These are phyloP conservation scores for Caenorhabditis auriculariae DNA, from an alignment of 2,888 invertebrate genomes.

Conservation along the genomic window DNA sequence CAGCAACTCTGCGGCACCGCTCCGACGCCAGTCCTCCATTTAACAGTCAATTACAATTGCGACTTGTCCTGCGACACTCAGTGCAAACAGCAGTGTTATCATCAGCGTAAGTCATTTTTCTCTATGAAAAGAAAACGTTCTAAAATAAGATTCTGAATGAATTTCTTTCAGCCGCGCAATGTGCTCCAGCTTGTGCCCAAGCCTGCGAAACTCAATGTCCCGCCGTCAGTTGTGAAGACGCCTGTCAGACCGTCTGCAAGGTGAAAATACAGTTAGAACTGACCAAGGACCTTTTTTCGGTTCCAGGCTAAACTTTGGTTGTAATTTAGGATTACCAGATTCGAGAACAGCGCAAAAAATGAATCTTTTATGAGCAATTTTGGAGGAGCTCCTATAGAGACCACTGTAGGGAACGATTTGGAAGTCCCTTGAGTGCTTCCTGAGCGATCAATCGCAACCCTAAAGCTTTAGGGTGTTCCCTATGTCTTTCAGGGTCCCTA, in stretches of 20 bases:
- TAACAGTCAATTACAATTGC: conserved; percentile 37
- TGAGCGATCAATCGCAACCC: too few species aligned
- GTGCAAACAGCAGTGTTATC: conserved; percentile 37
- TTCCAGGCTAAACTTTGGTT: too few species aligned
- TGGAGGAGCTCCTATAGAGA: too few species aligned
- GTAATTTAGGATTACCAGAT: too few species aligned
- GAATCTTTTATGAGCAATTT: too few species aligned
- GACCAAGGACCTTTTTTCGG: too few species aligned
- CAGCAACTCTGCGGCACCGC: conserved; percentile 37
- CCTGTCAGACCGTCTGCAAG: conserved; percentile 40
- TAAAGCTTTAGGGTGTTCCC: too few species aligned
- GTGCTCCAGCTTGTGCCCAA: conserved; percentile 37
- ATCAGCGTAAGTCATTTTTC: conserved; percentile 14
- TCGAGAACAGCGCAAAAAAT: too few species aligned
- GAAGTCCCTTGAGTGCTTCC: too few species aligned
- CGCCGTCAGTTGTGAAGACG: conserved; percentile 36
- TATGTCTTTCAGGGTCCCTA: too few species aligned
- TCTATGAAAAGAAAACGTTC: background rate
- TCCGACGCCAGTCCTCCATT: conserved; percentile 29
- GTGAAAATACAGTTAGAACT: conserved; percentile 1
- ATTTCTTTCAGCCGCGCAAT: conserved; percentile 18
- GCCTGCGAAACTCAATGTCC: conserved; percentile 39
- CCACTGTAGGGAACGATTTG: too few species aligned
- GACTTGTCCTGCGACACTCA: conserved; percentile 39
- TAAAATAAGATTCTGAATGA: background rate